Evolutionary conservation across 1,140 invertebrate genomes (phyloP).

Genomic region (Ctenoplectra terminalis): DNA sequence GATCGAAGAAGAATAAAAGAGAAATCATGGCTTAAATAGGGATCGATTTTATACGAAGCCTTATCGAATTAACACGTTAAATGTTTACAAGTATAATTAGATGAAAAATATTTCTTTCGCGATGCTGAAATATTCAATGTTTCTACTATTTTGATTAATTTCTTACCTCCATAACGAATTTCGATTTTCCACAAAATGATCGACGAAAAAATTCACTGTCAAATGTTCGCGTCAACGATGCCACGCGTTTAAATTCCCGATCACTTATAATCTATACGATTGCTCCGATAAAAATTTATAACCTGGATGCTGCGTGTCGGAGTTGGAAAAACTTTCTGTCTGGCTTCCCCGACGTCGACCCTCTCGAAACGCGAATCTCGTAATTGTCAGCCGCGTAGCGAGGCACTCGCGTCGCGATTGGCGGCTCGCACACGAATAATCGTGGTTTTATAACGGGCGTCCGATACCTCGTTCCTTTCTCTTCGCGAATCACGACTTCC

Average conservation of each 20-base stretch:
- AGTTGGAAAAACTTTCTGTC: neutral
- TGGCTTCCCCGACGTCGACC: neutral
- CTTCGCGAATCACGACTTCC: slow-evolving; percentile 48
- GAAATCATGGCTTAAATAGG: neutral
- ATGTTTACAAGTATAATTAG: no score
- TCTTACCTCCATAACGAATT: slow-evolving; percentile 61
- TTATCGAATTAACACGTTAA: no score
- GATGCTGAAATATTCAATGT: neutral
- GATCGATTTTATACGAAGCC: no score
- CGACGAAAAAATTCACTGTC: neutral
- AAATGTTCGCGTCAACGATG: neutral
- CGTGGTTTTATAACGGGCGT: slow-evolving; percentile 47
- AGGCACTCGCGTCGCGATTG: slow-evolving; percentile 54
- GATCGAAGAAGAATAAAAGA: neutral
- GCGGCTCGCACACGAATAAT: slow-evolving; percentile 66
- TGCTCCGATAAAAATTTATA: no score
- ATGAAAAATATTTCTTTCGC: neutral
- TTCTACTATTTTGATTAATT: neutral
- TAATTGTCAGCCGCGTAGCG: neutral
- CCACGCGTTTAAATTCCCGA: neutral
- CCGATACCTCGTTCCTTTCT: slow-evolving; percentile 64
- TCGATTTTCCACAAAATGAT: neutral
- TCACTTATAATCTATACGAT: neutral
- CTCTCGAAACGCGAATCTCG: neutral
- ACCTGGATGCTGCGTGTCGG: neutral